Conservation (phyloP, 1,140 invertebrate species). For the Ephestia elutella region DNA sequence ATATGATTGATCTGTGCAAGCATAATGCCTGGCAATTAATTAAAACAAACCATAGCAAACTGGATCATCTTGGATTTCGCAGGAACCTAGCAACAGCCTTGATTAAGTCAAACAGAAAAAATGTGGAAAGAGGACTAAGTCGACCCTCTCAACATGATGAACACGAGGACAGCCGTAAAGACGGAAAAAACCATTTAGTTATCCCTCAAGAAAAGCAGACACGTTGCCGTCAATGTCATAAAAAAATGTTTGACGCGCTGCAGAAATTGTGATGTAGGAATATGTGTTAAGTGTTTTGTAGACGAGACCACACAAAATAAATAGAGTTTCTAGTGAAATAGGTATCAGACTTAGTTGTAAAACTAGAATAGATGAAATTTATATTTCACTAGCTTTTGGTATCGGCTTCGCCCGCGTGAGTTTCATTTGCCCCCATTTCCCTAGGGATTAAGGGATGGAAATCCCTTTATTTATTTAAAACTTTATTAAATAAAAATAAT, state of each 20-base stretch:
- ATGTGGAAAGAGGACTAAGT: slow-evolving; percentile 36
- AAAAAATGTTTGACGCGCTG: slow-evolving; percentile 41
- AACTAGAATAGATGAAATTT: no score
- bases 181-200: slow-evolving; percentile 29
- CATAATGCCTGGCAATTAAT: slow-evolving; percentile 25
- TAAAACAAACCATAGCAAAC: slow-evolving; percentile 37
- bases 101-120: slow-evolving; percentile 42
- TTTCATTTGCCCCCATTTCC: no score
- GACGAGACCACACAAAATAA: no score
- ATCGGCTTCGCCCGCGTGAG: no score
- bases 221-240: slow-evolving; percentile 46
- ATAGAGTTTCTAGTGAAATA: no score
- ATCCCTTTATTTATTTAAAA: no score
- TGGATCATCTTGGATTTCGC: slow-evolving; percentile 43
- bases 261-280: slow-evolving; percentile 35
- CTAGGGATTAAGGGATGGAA: no score
- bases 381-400: no score
- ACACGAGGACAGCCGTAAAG: slow-evolving; percentile 48
- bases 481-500: no score
- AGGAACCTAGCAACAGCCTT: slow-evolving; percentile 35
- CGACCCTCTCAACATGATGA: slow-evolving; percentile 19
- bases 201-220: slow-evolving; percentile 41
- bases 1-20: slow-evolving; percentile 35
- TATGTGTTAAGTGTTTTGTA: slow-evolving; percentile 36
- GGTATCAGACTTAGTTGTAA: no score